Base-by-base conservation (phyloP, 1,140 invertebrate genomes). In the Drosophila tani region DNA sequence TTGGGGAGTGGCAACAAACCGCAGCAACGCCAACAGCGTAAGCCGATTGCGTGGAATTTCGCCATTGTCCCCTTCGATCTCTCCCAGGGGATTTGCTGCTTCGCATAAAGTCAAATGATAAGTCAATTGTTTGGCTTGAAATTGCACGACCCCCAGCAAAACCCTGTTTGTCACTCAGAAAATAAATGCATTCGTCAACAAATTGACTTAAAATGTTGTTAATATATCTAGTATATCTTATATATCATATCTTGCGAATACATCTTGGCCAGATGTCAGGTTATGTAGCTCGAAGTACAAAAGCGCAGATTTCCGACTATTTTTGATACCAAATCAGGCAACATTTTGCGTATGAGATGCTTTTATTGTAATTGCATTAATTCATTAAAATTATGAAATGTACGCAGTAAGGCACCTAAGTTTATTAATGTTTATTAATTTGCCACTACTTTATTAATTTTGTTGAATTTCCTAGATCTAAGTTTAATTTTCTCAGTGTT, bases 31-130 rank as follows among this genome's bases (percentile, higher is more conserved):
- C 74, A 79, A 66, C 63, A 55, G 43, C 75, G 76, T 88, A 88
- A 88, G 85, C 85, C 81, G 85, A 90, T 90, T 90, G 86, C 75
- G 75, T 90, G 85, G 85, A 84, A 90, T 90, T 90, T 85, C 35
- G 47, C 71, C 70, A 84, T 88, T 88, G 84, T 84, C 68, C 77
- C 43, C 56, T 60, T 74, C 49, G 62, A 79, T 79, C 55, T 43
- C 46, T 57, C 53, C 58, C 47, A n/a, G 55, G 75, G 79, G 63
- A 63, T 81, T 74, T 77, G 67, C 57, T 65, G 58, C 63, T 55
- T 69, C 62, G 65, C 67, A 88, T 75, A 88, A 76, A 81, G 81
- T 88, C 85, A 80, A 79, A 85, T 90, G 85, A 90, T 85, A 90
- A 90, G 85, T 90, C 85, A 90, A 90, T 90, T 90, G 85, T 82